Evolutionary conservation across 2,113 vertebrate genomes (phyloP), one percentile per base, ranked within the genome.

Genomic region (Numenius arquata): DNA sequence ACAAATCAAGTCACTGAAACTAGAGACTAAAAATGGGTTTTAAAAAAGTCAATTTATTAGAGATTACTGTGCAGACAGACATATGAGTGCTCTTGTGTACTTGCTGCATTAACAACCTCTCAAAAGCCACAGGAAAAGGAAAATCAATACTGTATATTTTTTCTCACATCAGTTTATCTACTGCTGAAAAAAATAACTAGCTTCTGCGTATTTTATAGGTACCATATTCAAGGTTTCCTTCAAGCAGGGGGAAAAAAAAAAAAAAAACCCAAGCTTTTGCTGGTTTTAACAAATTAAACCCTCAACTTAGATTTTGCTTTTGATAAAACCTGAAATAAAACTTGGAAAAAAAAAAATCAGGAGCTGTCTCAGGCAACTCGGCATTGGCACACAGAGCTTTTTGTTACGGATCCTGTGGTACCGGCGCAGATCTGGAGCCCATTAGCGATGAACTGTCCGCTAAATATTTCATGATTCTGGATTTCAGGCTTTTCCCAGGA

Each of bases 21-120:
- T 90, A 72, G 76, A 93, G 79, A 74, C 82, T 86, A 86, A 86
- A 95, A 94, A 79, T 45, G 81, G 56, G 29, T 79, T 91, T 81
- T 86, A 27, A 74, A 77, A 82, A 95, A 96, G 95, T 96, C 95
- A 94, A 96, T 95, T 96, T 96, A 93, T 96, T 93, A 90, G 90
- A 56, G 95, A 93, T 94, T 93, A 88, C 93, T 45, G 80, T 26
- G 86, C 95, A 94, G 95, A 70, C 94, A 95, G 89, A 77, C 90
- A 81, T 14, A 66, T 5, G 87, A 94, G 93, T n/a, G 84, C 93
- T 95, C 81, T 58, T 75, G 82, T 78, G 68, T 82, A 62, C 62
- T 83, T 34, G 85, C 94, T 91, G 85, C 93, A 95, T 95, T 95
- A 95, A 96, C 94, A 88, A 85, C 85, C 95, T 92, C 95, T 95